These are phyloP conservation scores for Pollimyrus isidori DNA, from an alignment of 2,113 vertebrate genomes.

Conservation along the genomic window DNA sequence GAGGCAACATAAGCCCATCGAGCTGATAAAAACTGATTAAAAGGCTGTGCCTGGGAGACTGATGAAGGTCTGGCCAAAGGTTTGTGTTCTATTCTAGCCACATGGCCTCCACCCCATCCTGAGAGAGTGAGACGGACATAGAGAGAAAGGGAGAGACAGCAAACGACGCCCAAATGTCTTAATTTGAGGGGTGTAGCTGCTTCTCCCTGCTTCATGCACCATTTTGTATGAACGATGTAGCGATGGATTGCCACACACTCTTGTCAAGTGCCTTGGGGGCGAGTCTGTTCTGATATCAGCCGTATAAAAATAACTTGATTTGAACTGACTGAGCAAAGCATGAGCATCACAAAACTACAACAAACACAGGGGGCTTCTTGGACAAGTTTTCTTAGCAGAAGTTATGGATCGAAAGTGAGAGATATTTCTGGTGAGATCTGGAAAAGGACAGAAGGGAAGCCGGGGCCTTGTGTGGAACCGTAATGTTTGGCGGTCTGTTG, in stretches of 20 bases:
- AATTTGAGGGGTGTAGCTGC: not conserved
- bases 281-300: not conserved
- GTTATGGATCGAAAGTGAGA: not conserved
- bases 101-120: conserved; percentile 17
- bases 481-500: not conserved
- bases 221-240: not conserved
- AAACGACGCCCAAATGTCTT: not conserved
- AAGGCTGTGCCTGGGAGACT: conserved; percentile 38
- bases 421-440: not conserved
- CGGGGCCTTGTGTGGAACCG: not conserved
- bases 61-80: conserved; percentile 44
- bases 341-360: not conserved
- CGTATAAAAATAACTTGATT: not conserved
- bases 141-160: not conserved
- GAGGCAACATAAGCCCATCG: not conserved
- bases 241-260: not conserved
- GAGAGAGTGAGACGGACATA: not conserved
- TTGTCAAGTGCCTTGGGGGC: not conserved
- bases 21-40: not conserved
- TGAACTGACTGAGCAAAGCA: not conserved
- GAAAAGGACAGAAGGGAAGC: not conserved
- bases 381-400: not conserved
- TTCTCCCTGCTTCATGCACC: not conserved
- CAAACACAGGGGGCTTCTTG: not conserved
- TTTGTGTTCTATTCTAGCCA: conserved; percentile 13